Evolutionary conservation across 2,888 invertebrate genomes (phyloP).

Genomic region (Archips xylosteana): DNA sequence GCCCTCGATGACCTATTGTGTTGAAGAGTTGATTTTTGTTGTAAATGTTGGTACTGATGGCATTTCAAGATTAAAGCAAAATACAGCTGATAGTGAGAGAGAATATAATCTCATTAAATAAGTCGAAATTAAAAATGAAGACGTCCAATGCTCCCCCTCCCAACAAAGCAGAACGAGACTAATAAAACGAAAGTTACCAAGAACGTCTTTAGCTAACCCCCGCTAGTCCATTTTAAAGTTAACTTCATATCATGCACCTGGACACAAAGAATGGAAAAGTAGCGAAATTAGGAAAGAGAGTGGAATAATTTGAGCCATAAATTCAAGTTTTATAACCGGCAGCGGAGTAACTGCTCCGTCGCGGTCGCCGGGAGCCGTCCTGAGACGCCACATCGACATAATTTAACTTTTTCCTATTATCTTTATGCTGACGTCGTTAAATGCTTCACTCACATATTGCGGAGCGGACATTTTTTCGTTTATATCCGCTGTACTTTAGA

Average conservation of each 20-base stretch:
- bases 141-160: constrained; percentile 54
- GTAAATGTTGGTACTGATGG: neutral
- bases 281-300: constrained; percentile 74
- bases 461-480: constrained; percentile 65
- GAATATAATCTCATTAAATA: neutral
- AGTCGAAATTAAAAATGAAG: constrained; percentile 37
- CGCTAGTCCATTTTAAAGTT: constrained; percentile 69
- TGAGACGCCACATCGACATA: constrained; percentile 79
- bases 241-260: constrained; percentile 78
- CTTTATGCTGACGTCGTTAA: constrained; percentile 82
- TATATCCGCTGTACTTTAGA: constrained; percentile 52
- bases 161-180: constrained; percentile 67
- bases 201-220: constrained; percentile 62
- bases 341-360: constrained; percentile 58
- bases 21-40: constrained; percentile 35
- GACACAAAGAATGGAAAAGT: constrained; percentile 68
- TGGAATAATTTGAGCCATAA: constrained; percentile 81
- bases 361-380: constrained; percentile 52
- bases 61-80: neutral
- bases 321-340: constrained; percentile 81
- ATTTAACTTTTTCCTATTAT: constrained; percentile 86
- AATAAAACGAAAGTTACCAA: constrained; percentile 67
- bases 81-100: neutral
- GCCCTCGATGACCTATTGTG: constrained; percentile 50
- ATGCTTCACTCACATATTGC: constrained; percentile 74